Base-by-base conservation (phyloP, 2,113 vertebrate species). In the Hemibagrus wyckioides region DNA sequence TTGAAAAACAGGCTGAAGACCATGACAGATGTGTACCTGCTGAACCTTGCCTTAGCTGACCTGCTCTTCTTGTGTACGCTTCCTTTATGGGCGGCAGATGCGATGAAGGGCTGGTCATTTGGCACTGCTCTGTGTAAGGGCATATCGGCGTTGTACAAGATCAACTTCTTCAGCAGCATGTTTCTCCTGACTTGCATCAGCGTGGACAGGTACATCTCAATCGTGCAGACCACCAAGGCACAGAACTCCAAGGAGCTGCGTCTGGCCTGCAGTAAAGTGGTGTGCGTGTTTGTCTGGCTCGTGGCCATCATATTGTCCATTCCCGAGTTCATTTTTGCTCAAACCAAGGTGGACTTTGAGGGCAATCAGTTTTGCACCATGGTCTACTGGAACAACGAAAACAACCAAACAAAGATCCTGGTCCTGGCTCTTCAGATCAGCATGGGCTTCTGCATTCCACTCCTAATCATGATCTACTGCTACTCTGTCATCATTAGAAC, bases 121-220 rank as follows among this genome's bases (percentile, higher is more conserved):
- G 94, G 95, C 52, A 57, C 89, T 3, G 30, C 85, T 19, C 61
- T 96, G 90, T 99, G 97, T 91, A 97, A 96, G 87, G 15, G 95
- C 0, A 94, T 95, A 86, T 95, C 94, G 0, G 94, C 94, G 76
- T 69, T 95, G 88, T 98, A 98, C 90, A 97, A 97, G 92, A 94
- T 97, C 87, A 98, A 97, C 90, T 96, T 98, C 88, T 98, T 97
- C 41, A 94, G 97, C 92, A 95, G 96, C 65, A 94, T 94, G 92
- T 87, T 99, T 21, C 94, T 99, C 52, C 95, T 99, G 36, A 96
- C 94, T 75, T 97, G 96, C 91, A 96, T 98, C 92, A 98, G 97
- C 6, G 91, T 96, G 25, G 97, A 97, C 90, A 94, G 97, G 77
- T 98, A 98, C 85, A 87, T 96, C 4, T 96, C 93, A 82, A 93